Evolutionary conservation across 2,797 vertebrate genomes (phyloP), one percentile per base, ranked within the genome.

Genomic region (Gallinago stenura): DNA sequence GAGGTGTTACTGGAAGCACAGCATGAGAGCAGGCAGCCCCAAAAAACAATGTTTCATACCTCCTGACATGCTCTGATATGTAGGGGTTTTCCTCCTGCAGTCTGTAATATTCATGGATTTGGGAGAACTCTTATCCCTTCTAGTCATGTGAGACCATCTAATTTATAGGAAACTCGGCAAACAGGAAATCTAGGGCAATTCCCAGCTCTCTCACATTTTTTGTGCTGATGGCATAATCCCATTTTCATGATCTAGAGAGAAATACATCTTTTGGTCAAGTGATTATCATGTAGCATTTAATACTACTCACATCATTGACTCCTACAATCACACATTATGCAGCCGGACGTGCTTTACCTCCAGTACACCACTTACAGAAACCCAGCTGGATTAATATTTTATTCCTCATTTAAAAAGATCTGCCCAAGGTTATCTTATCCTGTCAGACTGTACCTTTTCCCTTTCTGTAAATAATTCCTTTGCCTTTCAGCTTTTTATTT

Each of bases 161-260:
- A 93, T 90, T 95, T 84, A 95, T 75, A 89, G 90, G 61, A 79
- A 93, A 93, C 53, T 71, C 68, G 57, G 78, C 89, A 96, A 96
- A 94, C 85, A 95, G 93, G 96, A 97, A 93, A 90, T 75, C 51
- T 95, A 46, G 80, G 68, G 90, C 92, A 96, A 83, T 95, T 94
- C 68, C 65, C 37, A 94, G 28, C 64, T 45, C 33, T 92, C 73
- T 97, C 57, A 71, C 91, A 64, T 87, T 87, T 95, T 95, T 94
- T 1, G 2, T 89, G 75, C 83, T 94, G 81, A 90, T 92, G 64
- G 50, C 80, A 43, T 94, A 87, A 90, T 92, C 90, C 82, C 30
- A 69, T 90, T 96, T 94, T 61, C 69, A 62, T 33, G 86, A 85
- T 83, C 71, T 69, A 87, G 75, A 85, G 68, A 92, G 83, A 93